Evolutionary conservation across 2,888 invertebrate genomes (phyloP).

Genomic region (Agrotis segetum): DNA sequence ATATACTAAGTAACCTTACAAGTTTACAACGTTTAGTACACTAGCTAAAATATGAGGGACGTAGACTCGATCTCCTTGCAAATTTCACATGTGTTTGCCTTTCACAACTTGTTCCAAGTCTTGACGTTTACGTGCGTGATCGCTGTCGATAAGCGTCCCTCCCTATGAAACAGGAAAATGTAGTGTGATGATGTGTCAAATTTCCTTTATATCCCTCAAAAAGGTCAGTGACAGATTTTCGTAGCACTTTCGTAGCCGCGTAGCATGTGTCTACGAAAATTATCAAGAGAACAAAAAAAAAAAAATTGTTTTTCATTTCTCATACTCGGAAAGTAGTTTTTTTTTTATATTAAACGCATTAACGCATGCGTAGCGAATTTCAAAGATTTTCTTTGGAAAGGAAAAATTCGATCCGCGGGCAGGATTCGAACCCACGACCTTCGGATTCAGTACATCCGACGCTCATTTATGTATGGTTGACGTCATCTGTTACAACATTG

Average conservation of each 20-base stretch:
- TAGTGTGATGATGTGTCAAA: conserved; percentile 30
- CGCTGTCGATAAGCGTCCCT: conserved; percentile 21
- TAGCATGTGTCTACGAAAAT: conserved; percentile 14
- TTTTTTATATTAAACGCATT: no score
- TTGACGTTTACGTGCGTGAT: conserved; percentile 39
- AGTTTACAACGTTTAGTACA: conserved; percentile 20
- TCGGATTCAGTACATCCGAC: no score
- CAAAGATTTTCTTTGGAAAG: no score
- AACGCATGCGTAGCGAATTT: no score
- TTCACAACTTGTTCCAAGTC: conserved; percentile 18
- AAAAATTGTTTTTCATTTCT: no score
- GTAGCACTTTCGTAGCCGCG: conserved; percentile 26
- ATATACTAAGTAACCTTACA: conserved; percentile 3
- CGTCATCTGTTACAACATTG: no score
- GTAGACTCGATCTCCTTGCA: conserved; percentile 21
- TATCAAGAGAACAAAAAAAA: background rate
- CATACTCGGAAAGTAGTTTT: no score
- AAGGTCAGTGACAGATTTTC: conserved; percentile 21
- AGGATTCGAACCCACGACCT: no score
- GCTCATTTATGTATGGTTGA: no score
- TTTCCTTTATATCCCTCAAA: conserved; percentile 14
- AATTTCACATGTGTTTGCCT: conserved; percentile 29
- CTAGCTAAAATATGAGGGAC: conserved; percentile 42
- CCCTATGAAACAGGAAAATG: conserved; percentile 31
- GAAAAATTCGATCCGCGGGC: no score